Percentiles rank a stretch among this genome's conserved stretches.
Evolutionary conservation across 2,888 invertebrate genomes (phyloP).

Genomic region (Torymus texanus): DNA sequence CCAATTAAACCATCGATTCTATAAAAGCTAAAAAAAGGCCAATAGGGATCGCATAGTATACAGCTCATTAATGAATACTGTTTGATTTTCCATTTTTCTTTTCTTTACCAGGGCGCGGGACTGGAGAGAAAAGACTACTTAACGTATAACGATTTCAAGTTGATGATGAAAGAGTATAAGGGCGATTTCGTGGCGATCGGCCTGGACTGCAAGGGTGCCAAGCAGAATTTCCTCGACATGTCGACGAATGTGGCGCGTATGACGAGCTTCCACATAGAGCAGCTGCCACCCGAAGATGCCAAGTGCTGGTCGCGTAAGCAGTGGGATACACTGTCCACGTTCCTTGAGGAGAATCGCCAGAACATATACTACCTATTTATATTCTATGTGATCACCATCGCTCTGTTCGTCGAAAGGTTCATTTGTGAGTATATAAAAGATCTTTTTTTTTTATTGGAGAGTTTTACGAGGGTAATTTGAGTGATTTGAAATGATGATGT

Average conservation of each 20-base stretch:
- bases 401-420: slow-evolving; percentile 95
- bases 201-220: slow-evolving; percentile 94
- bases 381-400: slow-evolving; percentile 95
- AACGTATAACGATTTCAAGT: slow-evolving; percentile 93
- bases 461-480: too few relatives aligned
- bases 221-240: slow-evolving; percentile 95
- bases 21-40: too few relatives aligned
- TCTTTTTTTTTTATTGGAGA: neutral
- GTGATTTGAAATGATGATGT: too few relatives aligned
- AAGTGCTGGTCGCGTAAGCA: slow-evolving; percentile 82
- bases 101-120: slow-evolving; percentile 84
- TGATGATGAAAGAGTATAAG: slow-evolving; percentile 98
- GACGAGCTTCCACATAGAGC: slow-evolving; percentile 94
- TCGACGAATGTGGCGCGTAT: slow-evolving; percentile 96
- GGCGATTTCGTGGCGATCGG: slow-evolving; percentile 97
- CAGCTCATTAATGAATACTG: too few relatives aligned
- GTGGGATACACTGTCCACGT: slow-evolving; percentile 92
- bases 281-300: slow-evolving; percentile 78
- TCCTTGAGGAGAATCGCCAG: slow-evolving; percentile 95
- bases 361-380: slow-evolving; percentile 96
- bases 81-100: slow-evolving; percentile 5
- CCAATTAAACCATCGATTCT: too few relatives aligned
- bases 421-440: slow-evolving; percentile 81
- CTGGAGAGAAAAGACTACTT: slow-evolving; percentile 92
- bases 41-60: too few relatives aligned